Percentiles rank a stretch among this genome's conserved stretches.
Conservation (phyloP, 1,140 invertebrate species). For the Pachyrhynchus sulphureomaculatus region DNA sequence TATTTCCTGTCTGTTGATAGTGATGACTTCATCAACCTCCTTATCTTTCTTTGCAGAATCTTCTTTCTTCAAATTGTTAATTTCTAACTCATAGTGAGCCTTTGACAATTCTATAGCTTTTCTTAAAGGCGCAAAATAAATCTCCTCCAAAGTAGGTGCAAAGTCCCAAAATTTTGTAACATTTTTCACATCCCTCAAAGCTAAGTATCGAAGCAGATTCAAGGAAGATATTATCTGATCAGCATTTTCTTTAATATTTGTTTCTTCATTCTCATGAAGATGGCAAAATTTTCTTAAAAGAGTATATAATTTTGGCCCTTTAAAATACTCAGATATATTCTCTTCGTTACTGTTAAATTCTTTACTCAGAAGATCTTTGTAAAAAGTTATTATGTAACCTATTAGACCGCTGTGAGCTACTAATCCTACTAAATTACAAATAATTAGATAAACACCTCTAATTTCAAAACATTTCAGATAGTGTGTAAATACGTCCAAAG, state of each 20-base stretch:
- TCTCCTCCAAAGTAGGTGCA: constrained; percentile 57
- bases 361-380: constrained; percentile 69
- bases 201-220: constrained; percentile 75
- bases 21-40: constrained; percentile 53
- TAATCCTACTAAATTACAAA: constrained; percentile 63
- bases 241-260: constrained; percentile 73
- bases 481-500: constrained; percentile 60
- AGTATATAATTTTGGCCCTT: constrained; percentile 57
- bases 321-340: constrained; percentile 55
- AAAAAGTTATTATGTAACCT: constrained; percentile 68
- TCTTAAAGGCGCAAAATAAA: constrained; percentile 66
- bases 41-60: constrained; percentile 39
- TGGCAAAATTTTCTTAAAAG: constrained; percentile 62
- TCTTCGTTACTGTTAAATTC: constrained; percentile 52
- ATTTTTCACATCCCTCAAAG: constrained; percentile 66
- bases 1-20: constrained; percentile 60
- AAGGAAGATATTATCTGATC: constrained; percentile 73
- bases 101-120: constrained; percentile 69
- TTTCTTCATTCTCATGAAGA: constrained; percentile 66
- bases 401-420: constrained; percentile 69
- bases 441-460: constrained; percentile 65
- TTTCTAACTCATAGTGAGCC: constrained; percentile 71
- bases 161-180: constrained; percentile 66
- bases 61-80: constrained; percentile 55
- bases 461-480: constrained; percentile 69